These are phyloP conservation scores for Podiceps cristatus DNA, from an alignment of 2,113 vertebrate genomes.

Conservation along the genomic window DNA sequence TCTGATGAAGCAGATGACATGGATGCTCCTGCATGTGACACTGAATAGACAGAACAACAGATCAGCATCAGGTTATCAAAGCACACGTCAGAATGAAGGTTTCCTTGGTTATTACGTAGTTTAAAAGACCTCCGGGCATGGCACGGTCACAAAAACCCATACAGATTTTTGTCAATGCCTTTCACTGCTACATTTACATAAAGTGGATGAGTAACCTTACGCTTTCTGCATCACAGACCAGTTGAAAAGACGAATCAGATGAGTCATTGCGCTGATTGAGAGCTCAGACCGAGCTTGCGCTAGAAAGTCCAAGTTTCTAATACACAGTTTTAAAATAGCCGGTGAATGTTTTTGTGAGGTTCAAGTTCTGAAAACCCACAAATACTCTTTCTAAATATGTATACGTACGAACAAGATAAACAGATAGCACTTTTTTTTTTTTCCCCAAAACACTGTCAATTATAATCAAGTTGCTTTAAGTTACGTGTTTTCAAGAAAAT, in stretches of 20 bases:
- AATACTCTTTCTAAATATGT: background rate
- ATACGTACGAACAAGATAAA: background rate
- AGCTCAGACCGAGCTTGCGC: background rate
- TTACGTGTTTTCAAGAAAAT: background rate
- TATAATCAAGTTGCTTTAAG: background rate
- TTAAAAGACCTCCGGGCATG: background rate
- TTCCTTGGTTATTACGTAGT: background rate
- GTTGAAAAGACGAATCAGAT: background rate
- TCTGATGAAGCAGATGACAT: constrained; percentile 97
- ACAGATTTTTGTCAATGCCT: background rate
- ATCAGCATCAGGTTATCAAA: background rate
- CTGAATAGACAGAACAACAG: constrained; percentile 60
- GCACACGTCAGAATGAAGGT: background rate
- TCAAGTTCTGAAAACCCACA: background rate
- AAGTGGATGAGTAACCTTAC: background rate
- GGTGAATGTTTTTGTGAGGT: background rate
- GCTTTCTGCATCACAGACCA: background rate
- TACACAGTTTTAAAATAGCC: background rate
- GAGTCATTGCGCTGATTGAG: background rate
- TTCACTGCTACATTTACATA: background rate
- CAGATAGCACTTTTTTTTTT: background rate
- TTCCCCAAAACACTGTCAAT: background rate
- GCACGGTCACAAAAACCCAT: background rate
- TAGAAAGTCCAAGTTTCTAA: background rate
- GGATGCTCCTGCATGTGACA: constrained; percentile 92